Base-by-base conservation (phyloP, 2,888 invertebrate species). In the Troilus luridus region DNA sequence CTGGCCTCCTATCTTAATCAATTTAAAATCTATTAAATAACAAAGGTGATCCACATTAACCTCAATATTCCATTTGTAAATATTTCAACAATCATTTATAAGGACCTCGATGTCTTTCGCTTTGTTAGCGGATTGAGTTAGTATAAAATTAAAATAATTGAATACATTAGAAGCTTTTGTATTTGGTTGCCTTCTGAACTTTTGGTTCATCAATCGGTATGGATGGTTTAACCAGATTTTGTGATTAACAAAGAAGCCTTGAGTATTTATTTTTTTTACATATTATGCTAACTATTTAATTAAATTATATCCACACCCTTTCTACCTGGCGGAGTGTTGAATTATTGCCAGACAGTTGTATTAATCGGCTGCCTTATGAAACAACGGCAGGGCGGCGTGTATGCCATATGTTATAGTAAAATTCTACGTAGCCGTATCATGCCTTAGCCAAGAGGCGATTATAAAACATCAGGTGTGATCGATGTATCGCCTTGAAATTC, bases 401-500 rank as follows among this genome's bases (percentile, higher is more conserved):
- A 85, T 85, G 85, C 85, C 85, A 85, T 85, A 85, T 85, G 11
- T 85, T 85, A 58, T 85, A 21, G 21, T 85, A 41, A 85, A 56
- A 56, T 85, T 85, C 85, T 85, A 21, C n/a, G 85, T 85, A 85
- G 56, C 56, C 21, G 56, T 85, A n/a, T 56, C 85, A 56, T 85
- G n/a, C 56, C 85, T 85, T 56, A 56, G 85, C 56, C 56, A 56
- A 85, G 85, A 85, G 85, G n/a, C 54, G 85, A 85, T 85, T 85
- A n/a, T 85, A 85, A 85, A 56, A 56, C 85, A 85, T 11, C n/a
- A 85, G 85, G 85, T 58, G 85, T 85, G 56, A 85, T 85, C 56
- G 56, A 77, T 85, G 54, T n/a, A 58, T 85, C 85, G 58, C 85
- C 85, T 85, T 85, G 85, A 85, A 85, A 85, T n/a, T 85, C 56